These are phyloP conservation scores for Microcebus ravelobensis DNA, from an alignment of 2,113 vertebrate species.

Conservation along the genomic window DNA sequence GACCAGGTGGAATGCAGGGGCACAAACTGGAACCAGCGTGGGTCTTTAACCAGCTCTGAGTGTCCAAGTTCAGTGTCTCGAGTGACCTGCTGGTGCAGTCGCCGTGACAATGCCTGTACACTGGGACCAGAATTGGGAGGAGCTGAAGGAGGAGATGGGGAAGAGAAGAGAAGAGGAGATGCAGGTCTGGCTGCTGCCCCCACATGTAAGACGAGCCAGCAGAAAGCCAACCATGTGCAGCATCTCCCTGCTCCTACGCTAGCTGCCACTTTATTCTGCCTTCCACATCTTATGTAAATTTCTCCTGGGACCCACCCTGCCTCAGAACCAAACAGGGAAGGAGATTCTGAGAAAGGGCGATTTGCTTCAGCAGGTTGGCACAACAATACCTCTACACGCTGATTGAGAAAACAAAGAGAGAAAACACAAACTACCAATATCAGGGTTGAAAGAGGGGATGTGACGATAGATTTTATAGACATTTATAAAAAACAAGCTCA, in stretches of 20 bases:
- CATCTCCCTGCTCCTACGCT: not conserved
- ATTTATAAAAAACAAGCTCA: not conserved
- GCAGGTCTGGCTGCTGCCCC: not conserved
- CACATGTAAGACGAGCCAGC: rapidly evolving
- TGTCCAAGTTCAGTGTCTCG: not conserved
- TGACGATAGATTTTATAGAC: not conserved
- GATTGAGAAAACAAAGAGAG: not conserved
- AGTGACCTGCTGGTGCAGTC: rapidly evolving
- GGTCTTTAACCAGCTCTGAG: not conserved
- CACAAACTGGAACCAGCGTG: not conserved
- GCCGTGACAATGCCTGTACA: not conserved
- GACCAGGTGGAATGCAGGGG: not conserved
- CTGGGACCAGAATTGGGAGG: not conserved
- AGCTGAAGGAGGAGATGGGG: not conserved
- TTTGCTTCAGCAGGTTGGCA: not conserved
- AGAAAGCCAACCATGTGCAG: rapidly evolving
- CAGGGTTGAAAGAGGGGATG: not conserved
- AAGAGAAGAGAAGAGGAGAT: not conserved
- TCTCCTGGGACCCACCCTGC: not conserved
- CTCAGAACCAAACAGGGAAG: not conserved
- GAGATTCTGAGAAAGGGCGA: not conserved
- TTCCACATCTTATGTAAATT: not conserved
- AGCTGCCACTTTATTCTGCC: not conserved
- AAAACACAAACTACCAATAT: not conserved
- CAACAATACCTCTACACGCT: rapidly evolving